A percentile compares a stretch with the other conserved stretches of the same genome.
These are phyloP conservation scores for Cebus imitator DNA, from an alignment of 2,113 vertebrate genomes.

Conservation along the genomic window DNA sequence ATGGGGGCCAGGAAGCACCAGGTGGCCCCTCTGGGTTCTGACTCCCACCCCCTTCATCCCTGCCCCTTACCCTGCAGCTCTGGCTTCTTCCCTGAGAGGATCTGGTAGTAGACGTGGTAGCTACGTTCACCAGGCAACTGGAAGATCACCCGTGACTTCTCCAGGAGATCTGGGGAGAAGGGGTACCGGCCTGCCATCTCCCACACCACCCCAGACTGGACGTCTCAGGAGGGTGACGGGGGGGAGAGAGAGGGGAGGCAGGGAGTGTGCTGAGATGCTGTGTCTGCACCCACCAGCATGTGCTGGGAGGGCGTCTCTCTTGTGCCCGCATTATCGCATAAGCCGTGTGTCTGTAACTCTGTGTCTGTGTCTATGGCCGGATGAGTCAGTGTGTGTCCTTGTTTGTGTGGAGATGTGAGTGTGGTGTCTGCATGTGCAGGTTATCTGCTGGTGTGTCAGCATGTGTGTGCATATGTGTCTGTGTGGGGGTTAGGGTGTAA, in stretches of 20 bases:
- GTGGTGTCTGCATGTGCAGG: not conserved
- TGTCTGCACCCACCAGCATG: not conserved
- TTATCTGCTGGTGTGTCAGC: not conserved
- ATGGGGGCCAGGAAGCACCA: not conserved
- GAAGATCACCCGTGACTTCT: constrained; percentile 98
- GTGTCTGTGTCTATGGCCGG: not conserved
- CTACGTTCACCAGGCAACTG: constrained; percentile 94
- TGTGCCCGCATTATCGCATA: too few relatives aligned
- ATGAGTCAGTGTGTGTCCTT: not conserved
- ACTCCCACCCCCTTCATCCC: not conserved
- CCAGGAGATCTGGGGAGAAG: constrained; percentile 90
- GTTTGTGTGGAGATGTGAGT: not conserved
- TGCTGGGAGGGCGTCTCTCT: not conserved
- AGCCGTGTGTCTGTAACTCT: not conserved
- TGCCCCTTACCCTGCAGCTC: constrained; percentile 90
- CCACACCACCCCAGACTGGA: constrained; percentile 79
- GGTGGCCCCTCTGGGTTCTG: not conserved
- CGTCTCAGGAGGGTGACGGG: not conserved
- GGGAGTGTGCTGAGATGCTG: not conserved
- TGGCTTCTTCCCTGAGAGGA: constrained; percentile 95
- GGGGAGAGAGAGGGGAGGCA: fast-evolving
- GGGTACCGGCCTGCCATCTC: not conserved
- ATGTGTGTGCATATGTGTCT: not conserved
- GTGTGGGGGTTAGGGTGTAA: not conserved
- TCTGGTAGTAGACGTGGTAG: constrained; percentile 97